Evolutionary conservation across 2,113 vertebrate species (phyloP).

Genomic region (Ia io): DNA sequence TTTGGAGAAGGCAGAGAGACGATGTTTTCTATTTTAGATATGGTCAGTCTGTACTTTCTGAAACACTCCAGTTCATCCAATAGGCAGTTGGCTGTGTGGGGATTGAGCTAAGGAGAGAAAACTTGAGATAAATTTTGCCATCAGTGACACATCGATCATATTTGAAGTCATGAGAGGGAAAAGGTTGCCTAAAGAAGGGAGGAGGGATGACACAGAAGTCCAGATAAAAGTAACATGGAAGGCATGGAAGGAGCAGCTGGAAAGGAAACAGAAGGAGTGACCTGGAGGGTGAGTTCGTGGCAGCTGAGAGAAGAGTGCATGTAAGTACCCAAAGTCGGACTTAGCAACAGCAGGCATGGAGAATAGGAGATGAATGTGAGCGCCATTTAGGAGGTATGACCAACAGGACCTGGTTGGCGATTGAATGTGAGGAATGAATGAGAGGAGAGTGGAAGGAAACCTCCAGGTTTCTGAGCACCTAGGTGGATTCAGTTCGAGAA

Average conservation of each 20-base stretch:
- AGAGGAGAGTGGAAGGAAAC: background rate
- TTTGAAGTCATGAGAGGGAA: background rate
- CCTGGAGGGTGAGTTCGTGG: background rate
- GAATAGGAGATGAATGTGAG: background rate
- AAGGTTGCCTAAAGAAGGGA: background rate
- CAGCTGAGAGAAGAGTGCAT: background rate
- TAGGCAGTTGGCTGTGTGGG: background rate
- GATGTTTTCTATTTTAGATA: background rate
- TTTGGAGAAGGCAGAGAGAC: background rate
- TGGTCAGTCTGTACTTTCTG: background rate
- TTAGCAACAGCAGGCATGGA: background rate
- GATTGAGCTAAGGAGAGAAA: background rate
- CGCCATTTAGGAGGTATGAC: background rate
- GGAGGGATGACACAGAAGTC: background rate
- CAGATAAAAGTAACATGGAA: background rate
- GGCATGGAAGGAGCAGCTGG: fast-evolving
- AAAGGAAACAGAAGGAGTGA: background rate
- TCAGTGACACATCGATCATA: background rate
- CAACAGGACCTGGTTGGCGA: background rate
- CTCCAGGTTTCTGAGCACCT: background rate
- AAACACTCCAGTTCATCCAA: background rate
- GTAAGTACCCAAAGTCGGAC: background rate
- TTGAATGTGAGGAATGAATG: background rate
- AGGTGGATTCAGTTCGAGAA: no score
- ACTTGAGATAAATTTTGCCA: background rate